Conservation (phyloP, 2,888 invertebrate genomes). For the Amorpha juglandis region DNA sequence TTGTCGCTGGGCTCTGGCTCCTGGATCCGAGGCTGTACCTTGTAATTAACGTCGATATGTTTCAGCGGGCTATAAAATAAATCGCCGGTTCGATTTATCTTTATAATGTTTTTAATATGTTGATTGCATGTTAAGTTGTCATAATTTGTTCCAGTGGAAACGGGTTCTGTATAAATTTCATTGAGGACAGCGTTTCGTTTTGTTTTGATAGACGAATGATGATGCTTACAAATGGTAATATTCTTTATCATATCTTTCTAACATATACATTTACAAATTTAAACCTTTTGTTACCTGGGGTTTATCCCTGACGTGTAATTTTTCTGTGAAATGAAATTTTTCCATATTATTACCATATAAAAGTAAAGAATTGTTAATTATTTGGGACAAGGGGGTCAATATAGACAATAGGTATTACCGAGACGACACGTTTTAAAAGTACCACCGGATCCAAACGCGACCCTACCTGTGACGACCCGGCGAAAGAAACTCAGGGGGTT, state of each 20-base stretch:
- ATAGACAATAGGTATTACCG: too few relatives aligned
- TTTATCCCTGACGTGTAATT: too few relatives aligned
- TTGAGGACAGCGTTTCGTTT: neutral
- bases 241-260: neutral
- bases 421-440: too few relatives aligned
- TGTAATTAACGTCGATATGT: neutral
- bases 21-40: neutral
- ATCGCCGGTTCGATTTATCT: neutral
- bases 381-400: too few relatives aligned
- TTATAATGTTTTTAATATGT: slow-evolving; percentile 4
- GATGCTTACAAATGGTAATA: neutral
- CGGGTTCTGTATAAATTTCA: neutral
- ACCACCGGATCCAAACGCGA: too few relatives aligned
- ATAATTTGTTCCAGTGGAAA: slow-evolving; percentile 1
- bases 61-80: slow-evolving; percentile 7
- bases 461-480: too few relatives aligned
- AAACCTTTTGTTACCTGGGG: neutral
- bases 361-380: too few relatives aligned
- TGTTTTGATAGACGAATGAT: neutral
- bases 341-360: too few relatives aligned
- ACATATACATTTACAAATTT: too few relatives aligned
- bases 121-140: slow-evolving; percentile 7
- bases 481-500: too few relatives aligned
- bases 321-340: too few relatives aligned
- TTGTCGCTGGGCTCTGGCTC: neutral